Conservation (phyloP, 1,140 invertebrate genomes). For the Micrasema longulum region DNA sequence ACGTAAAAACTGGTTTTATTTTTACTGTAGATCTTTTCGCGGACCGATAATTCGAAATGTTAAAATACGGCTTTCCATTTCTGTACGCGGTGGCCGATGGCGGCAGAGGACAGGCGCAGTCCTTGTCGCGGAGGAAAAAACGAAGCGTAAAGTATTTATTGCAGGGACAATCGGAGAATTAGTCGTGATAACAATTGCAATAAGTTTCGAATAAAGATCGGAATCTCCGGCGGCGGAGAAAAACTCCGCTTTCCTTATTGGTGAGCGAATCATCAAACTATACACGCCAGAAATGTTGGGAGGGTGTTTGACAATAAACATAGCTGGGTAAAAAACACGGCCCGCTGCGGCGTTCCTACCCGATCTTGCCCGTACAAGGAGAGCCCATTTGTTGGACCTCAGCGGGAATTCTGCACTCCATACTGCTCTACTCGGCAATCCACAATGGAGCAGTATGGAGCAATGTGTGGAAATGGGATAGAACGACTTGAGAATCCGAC, state of each 20-base stretch:
- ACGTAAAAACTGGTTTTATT: no score
- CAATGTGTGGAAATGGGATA: no score
- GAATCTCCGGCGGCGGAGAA: not conserved
- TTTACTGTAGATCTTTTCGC: no score
- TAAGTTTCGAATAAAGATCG: conserved; percentile 11
- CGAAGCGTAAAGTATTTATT: not conserved
- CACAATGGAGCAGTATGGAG: no score
- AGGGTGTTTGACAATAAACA: conserved; percentile 38
- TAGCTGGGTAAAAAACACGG: conserved; percentile 17
- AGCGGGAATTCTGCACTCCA: conserved; percentile 11
- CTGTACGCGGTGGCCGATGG: not conserved
- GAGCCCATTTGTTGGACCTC: conserved; percentile 25
- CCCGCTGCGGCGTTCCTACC: not conserved
- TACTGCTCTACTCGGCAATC: no score
- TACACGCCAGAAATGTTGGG: conserved; percentile 30
- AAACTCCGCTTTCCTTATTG: conserved; percentile 12
- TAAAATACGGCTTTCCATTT: conserved; percentile 10
- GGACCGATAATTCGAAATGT: not conserved
- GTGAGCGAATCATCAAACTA: conserved; percentile 29
- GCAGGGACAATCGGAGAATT: conserved; percentile 1
- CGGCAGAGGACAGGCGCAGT: no score
- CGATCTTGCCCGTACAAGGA: not conserved
- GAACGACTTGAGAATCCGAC: no score
- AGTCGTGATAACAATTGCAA: conserved; percentile 23
- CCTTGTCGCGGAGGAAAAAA: not conserved